Base-by-base conservation (phyloP, 2,113 vertebrate species). In the Calyptomena viridis region DNA sequence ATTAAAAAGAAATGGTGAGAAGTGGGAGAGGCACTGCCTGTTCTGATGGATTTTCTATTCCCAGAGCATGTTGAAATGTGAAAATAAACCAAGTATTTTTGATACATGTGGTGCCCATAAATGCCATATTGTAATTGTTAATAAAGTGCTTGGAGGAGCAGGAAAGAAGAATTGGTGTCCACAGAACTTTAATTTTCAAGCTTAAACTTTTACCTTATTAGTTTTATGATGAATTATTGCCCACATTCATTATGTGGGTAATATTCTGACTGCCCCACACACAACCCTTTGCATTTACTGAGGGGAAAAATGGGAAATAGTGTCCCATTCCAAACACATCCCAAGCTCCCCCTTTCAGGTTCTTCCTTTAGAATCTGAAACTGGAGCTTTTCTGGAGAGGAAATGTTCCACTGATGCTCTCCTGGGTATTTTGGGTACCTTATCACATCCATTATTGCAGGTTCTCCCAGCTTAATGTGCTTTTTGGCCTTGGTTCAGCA, bases 401-500 rank as follows among this genome's bases (percentile, higher is more conserved):
- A 53, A 50, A 5, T 46, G 50, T 84, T 56, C 66, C 53, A 0
- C 44, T 67, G 64, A 23, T 66, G 69, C 16, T 6, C 46, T 90
- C 58, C 25, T 4, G 5, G 1, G 25, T 18, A 0, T 63, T 89
- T 78, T 44, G 93, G 60, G 19, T 24, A 27, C 59, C 28, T 87
- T 44, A 44, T 17, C 64, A 62, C 75, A 25, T 80, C 91, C 33
- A 40, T 88, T 66, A 2, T 79, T 83, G 87, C 73, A 91, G 73
- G 42, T 89, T 9, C 64, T 96, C 75, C 86, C 78, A 47, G 76
- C 83, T 15, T 86, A 63, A 95, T 95, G 95, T 12, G 12, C 21
- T 91, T 39, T 14, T 52, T 96, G 93, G 93, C 93, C 58, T 62
- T 19, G 35, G 35, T 87, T 95, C 94, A 97, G 91, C 40, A 5